Base-by-base conservation (phyloP, 2,888 invertebrate species). In the Epsilonema sp. region DNA sequence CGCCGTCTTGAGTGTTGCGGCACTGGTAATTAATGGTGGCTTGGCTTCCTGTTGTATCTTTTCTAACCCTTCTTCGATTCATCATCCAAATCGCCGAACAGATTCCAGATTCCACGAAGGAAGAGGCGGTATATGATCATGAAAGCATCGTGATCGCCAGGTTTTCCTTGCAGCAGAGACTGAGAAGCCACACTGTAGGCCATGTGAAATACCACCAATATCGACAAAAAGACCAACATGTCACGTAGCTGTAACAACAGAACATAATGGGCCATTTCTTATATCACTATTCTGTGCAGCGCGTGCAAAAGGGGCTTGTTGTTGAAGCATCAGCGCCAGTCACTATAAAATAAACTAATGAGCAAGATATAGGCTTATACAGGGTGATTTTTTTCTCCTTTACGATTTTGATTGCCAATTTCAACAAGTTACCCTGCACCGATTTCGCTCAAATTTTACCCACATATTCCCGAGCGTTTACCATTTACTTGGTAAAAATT, bases 111-210 rank as follows among this genome's bases (percentile, higher is more conserved):
- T 1, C 67, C 67, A 42, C 59, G 62, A 50, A 65, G 64, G 23
- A 67, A 49, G 39, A 68, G 57, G 49, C 67, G 65, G 41, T 58
- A 58, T 13, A 67, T 53, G 25, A 67, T 60, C 16, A 36, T 49
- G 53, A 56, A 54, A 50, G 57, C 52, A 3, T 55, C 56, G 4
- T 54, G 49, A n/a, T n/a, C 49, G 4, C 63, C 54, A 23, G 57
- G 49, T 24, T 63, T 68, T 11, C 8, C 16, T 51, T 64, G 62
- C 46, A 67, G 54, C 43, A 68, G 54, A 2, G 65, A 63, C 50
- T 67, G 66, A 39, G 63, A 58, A 8, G 65, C 61, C 16, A 69
- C 62, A 2, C 68, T 68, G 54, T 68, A 70, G 45, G 65, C 62
- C 43, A 67, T 49, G 47, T 69, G 57, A 53, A 68, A 67, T 42